Evolutionary conservation across 2,888 invertebrate species (phyloP), one percentile per base, ranked within the genome.

Genomic region (Drosophila anceps): DNA sequence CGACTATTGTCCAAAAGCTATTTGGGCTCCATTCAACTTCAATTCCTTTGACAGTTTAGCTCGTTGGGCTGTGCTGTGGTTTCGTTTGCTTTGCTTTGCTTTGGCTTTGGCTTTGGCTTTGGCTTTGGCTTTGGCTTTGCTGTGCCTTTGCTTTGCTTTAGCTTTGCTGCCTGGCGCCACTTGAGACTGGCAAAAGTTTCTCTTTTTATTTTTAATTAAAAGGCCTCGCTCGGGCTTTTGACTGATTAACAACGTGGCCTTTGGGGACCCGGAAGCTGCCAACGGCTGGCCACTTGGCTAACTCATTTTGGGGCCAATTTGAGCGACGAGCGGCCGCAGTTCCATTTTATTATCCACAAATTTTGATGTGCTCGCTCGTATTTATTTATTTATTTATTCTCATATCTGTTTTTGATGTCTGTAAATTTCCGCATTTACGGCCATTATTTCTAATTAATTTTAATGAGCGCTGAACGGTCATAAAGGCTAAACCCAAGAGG

Each of bases 361-460:
- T 53, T 53, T 39, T 54, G 39, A 39, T 37, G 54, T n/a, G n/a
- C 29, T 3, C 54, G 27, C n/a, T n/a, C n/a, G n/a, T n/a, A n/a
- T n/a, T n/a, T 24, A 27, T 39, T 37, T n/a, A 24, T 7, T 24
- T 57, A 33, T 55, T 43, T 46, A 44, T 46, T 29, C 31, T 31
- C 29, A 43, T 64, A 50, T 55, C 46, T 57, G 64, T 54, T 50
- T 58, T 62, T 68, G 44, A 73, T 80, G 60, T 53, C 44, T 48
- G 59, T 63, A 50, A 63, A 51, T 59, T 44, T 62, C 5, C 13
- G 66, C 35, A 73, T 64, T 67, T 65, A 53, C 53, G 51, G 62
- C 67, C 64, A 84, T 87, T 71, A 78, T 73, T 85, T 64, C 59
- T 51, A 88, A 88, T 84, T 85, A 85, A 73, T 76, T 81, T 80